Evolutionary conservation across 1,140 invertebrate species (phyloP).

Genomic region (Camponotus pennsylvanicus): DNA sequence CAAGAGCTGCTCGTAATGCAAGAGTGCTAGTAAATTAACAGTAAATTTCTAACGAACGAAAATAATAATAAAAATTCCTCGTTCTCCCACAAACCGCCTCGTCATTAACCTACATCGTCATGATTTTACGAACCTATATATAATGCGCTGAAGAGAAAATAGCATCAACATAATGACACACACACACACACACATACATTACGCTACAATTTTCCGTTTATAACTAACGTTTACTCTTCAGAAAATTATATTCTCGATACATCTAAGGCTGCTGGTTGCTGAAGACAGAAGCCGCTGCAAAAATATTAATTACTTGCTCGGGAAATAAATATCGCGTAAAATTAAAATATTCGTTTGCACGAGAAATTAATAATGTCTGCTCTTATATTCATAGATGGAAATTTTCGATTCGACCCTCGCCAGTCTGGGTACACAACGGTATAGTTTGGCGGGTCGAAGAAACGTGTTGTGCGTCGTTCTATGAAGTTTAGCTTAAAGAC

Average conservation of each 20-base stretch:
- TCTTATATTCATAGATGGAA: background rate
- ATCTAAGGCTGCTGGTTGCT: background rate
- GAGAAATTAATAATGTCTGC: constrained; percentile 27
- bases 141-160: background rate
- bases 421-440: constrained; percentile 15
- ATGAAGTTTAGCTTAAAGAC: constrained; percentile 58
- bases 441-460: constrained; percentile 36
- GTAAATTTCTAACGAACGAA: constrained; percentile 33
- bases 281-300: background rate
- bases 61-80: constrained; percentile 48
- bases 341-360: constrained; percentile 11
- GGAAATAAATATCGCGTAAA: background rate
- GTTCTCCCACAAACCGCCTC: constrained; percentile 18
- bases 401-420: constrained; percentile 44
- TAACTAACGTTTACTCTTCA: background rate
- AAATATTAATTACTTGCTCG: background rate
- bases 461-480: constrained; percentile 52
- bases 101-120: constrained; percentile 15
- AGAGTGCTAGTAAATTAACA: constrained; percentile 37
- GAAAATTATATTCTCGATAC: background rate
- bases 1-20: background rate
- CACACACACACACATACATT: background rate
- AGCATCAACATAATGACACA: background rate
- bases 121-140: constrained; percentile 17
- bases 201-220: background rate